phyloP scores from a whole-genome alignment of 2,888 invertebrate species.

The Synanthedon myopaeformis region DNA sequence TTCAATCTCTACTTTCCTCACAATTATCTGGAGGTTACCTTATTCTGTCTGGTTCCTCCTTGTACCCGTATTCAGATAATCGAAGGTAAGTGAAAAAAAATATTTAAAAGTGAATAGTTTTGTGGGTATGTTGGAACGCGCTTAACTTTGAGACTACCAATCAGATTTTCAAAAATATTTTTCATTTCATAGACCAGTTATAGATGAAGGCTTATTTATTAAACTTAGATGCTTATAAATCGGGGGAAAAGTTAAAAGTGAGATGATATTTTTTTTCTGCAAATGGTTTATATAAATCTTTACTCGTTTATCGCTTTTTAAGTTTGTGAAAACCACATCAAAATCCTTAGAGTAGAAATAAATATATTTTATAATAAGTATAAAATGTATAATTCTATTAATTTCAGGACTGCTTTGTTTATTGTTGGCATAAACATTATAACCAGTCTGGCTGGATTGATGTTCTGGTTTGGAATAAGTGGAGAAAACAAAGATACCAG shows the following conservation, averaged over 20 bases:
- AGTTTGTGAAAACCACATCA: no score
- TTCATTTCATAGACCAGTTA: no score
- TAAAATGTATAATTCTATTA: constrained; percentile 1
- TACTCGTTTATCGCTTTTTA: no score
- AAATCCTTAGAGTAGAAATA: no score
- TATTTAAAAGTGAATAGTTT: no score
- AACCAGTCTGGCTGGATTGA: constrained; percentile 31
- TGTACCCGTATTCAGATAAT: constrained; percentile 41
- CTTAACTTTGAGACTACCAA: no score
- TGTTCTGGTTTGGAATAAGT: constrained; percentile 44
- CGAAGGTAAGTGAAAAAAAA: constrained; percentile 33
- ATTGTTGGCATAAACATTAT: constrained; percentile 30
- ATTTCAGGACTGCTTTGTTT: constrained; percentile 35
- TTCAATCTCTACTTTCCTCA: constrained; percentile 40
- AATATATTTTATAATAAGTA: no score
- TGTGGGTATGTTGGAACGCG: not conserved
- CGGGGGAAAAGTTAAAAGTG: not conserved
- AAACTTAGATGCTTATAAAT: no score
- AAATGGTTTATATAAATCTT: no score
- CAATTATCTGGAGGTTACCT: constrained; percentile 51
- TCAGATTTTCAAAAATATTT: no score
- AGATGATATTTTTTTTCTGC: no score
- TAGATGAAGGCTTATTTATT: not conserved
- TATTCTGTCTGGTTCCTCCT: constrained; percentile 37
- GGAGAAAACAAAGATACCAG: constrained; percentile 20